Evolutionary conservation across 1,140 invertebrate genomes (phyloP).

Genomic region (Lutraria rhynchaena): DNA sequence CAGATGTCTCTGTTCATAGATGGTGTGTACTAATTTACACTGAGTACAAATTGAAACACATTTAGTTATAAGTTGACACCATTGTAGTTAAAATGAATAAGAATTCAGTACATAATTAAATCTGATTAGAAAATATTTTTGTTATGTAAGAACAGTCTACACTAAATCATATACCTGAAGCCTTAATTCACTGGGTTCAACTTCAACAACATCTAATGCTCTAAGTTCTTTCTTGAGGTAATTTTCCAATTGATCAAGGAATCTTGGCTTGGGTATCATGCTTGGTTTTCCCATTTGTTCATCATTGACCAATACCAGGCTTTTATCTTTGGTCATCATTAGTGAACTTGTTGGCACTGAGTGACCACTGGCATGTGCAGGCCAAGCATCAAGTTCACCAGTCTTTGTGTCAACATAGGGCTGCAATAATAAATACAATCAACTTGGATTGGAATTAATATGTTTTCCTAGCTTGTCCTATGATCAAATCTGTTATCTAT

Average conservation of each 20-base stretch:
- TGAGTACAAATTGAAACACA: too few species aligned
- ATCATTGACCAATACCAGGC: slow-evolving; percentile 78
- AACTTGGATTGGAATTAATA: too few species aligned
- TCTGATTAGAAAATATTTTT: too few species aligned
- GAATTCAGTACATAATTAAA: too few species aligned
- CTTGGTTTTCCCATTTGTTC: slow-evolving; percentile 78
- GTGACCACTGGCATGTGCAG: slow-evolving; percentile 80
- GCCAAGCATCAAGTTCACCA: slow-evolving; percentile 81
- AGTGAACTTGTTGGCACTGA: slow-evolving; percentile 68
- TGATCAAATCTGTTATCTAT: too few species aligned
- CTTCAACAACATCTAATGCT: slow-evolving; percentile 77
- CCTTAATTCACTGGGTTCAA: slow-evolving; percentile 79
- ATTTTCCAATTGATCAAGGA: slow-evolving; percentile 81
- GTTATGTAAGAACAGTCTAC: not conserved
- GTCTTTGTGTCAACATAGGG: slow-evolving; percentile 79
- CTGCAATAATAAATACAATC: slow-evolving; percentile 67
- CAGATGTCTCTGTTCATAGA: too few species aligned
- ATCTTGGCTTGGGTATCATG: slow-evolving; percentile 80
- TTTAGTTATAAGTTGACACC: too few species aligned
- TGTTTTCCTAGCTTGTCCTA: too few species aligned
- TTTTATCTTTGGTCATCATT: slow-evolving; percentile 78
- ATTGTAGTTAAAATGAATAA: too few species aligned
- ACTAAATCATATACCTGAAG: slow-evolving; percentile 75
- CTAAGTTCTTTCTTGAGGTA: slow-evolving; percentile 81
- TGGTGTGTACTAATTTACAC: too few species aligned